Base-by-base conservation (phyloP, 2,888 invertebrate genomes). In the Orgyia antiqua region DNA sequence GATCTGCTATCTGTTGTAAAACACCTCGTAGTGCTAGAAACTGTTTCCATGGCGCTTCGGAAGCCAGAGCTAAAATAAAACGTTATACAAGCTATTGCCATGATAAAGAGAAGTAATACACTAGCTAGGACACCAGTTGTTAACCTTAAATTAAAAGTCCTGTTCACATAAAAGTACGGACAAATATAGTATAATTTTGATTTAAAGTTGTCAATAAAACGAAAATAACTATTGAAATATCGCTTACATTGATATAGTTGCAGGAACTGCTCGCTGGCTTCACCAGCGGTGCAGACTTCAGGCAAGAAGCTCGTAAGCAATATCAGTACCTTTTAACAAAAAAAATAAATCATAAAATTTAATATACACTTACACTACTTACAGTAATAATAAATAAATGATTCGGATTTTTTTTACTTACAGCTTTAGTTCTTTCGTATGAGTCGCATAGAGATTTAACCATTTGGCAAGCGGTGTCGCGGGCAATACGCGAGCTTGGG, bases 181-280 rank as follows among this genome's bases (percentile, higher is more conserved):
- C n/a, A n/a, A n/a, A n/a, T n/a, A n/a, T n/a, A n/a, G n/a, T n/a
- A n/a, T n/a, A n/a, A 5, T 17, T 17, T 4, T 17, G 17, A 6
- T 9, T 20, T 20, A 20, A 20, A n/a, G 20, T n/a, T 15, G 15
- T 15, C 6, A 6, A 4, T 15, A 4, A 15, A 4, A 15, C 15
- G 15, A 6, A 4, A 15, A 15, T 15, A 4, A 15, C 15, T 6
- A 15, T 4, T 4, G 4, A 15, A 13, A 10, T 3, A 29, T 13
- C 13, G 57, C 82, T 60, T 59, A 86, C 90, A 92, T 67, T 96
- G 93, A 72, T 96, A 98, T 0, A 98, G 87, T 9, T 91, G 89
- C 36, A 98, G 87, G 69, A 95, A 99, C 71, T 98, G 98, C 3
- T 94, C 93, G 41, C 97, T 95, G 31, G 94, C 94, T 75, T 98